A percentile compares a stretch with the other conserved stretches of the same genome.
phyloP scores from a whole-genome alignment of 1,140 invertebrate species.

The Hypsibius dujardini region DNA sequence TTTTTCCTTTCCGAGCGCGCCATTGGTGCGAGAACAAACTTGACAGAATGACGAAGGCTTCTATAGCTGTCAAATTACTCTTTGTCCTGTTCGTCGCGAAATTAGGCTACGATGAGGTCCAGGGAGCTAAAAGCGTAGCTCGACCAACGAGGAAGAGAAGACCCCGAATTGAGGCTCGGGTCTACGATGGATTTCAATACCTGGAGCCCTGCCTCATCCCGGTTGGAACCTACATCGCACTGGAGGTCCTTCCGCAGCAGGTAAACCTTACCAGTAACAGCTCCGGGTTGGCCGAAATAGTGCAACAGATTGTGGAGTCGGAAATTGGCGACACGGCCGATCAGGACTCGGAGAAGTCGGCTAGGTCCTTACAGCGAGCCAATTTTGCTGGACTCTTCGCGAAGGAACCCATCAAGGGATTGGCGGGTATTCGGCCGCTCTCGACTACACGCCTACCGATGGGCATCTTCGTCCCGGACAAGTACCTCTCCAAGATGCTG shows the following conservation, averaged over 20 bases:
- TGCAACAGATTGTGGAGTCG: neutral
- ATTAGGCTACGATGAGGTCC: too few species aligned
- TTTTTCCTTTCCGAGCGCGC: too few species aligned
- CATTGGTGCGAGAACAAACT: too few species aligned
- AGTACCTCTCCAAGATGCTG: neutral
- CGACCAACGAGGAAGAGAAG: too few species aligned
- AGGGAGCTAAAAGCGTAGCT: too few species aligned
- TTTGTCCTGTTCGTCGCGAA: too few species aligned
- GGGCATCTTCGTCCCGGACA: slow-evolving; percentile 6
- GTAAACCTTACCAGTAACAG: neutral
- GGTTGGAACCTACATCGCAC: neutral
- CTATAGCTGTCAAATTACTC: too few species aligned
- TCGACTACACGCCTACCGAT: neutral
- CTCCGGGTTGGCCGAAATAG: neutral
- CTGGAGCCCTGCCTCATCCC: neutral
- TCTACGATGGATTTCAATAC: neutral
- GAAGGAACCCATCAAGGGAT: neutral
- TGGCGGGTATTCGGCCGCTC: slow-evolving; percentile 5
- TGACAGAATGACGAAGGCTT: too few species aligned
- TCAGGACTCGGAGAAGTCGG: neutral
- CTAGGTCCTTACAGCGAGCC: neutral
- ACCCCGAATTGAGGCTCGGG: neutral
- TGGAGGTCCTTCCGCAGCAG: neutral
- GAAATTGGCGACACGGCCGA: neutral
- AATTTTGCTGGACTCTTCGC: neutral